Conservation (phyloP, 2,888 invertebrate species). For the Sarcophaga subvicina region DNA sequence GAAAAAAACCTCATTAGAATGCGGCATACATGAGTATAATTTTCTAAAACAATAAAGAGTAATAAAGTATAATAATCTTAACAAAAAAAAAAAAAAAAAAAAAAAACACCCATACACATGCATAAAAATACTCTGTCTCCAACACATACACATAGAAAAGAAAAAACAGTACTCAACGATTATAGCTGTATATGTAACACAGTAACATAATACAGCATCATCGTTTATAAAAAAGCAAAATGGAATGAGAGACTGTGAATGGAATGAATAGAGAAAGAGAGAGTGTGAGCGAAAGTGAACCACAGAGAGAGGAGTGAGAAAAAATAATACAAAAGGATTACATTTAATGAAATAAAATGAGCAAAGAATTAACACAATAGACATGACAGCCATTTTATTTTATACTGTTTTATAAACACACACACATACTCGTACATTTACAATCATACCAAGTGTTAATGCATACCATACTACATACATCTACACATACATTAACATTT, state of each 20-base stretch:
- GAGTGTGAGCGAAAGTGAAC: background rate
- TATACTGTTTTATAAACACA: background rate
- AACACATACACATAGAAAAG: slow-evolving; percentile 5
- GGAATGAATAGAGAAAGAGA: no score
- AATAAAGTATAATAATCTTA: slow-evolving; percentile 63
- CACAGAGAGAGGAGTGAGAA: background rate
- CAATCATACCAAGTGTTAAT: background rate
- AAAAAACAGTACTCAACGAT: slow-evolving; percentile 35
- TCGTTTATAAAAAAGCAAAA: slow-evolving; percentile 5
- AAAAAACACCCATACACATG: slow-evolving; percentile 14
- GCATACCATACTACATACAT: background rate
- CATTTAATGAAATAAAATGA: slow-evolving; percentile 70
- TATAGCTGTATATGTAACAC: slow-evolving; percentile 43
- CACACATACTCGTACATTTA: slow-evolving; percentile 8
- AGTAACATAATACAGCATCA: slow-evolving; percentile 11
- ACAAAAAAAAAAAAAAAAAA: slow-evolving; percentile 29
- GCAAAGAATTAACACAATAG: slow-evolving; percentile 69
- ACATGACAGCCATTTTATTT: slow-evolving; percentile 62
- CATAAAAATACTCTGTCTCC: background rate
- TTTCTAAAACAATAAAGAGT: slow-evolving; percentile 68
- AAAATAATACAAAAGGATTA: slow-evolving; percentile 61
- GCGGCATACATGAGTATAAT: slow-evolving; percentile 66
- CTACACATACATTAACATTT: background rate
- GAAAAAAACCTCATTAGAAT: slow-evolving; percentile 65
- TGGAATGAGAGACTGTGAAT: background rate